These are phyloP conservation scores for Pantherophis vulpinus DNA, from an alignment of 2,797 vertebrate species.

Conservation along the genomic window DNA sequence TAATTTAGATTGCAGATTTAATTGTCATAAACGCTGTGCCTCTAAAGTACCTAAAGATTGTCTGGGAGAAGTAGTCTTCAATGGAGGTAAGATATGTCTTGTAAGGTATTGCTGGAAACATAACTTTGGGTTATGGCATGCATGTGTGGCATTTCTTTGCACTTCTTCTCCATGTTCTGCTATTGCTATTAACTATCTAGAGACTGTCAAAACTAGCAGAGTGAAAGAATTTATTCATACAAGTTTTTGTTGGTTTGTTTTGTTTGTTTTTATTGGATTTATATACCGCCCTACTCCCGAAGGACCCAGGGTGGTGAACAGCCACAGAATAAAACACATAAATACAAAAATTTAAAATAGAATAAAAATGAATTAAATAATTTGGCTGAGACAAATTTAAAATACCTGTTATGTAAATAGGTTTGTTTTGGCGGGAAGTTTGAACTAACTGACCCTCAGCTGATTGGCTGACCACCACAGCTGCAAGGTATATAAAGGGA, in stretches of 20 bases:
- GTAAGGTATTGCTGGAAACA: neutral
- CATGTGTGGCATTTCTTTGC: neutral
- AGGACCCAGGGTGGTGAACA: no score
- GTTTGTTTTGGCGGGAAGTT: no score
- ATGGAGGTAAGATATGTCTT: constrained; percentile 81
- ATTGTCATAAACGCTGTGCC: constrained; percentile 96
- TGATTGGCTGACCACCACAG: no score
- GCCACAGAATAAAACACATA: no score
- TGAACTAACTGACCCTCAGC: no score
- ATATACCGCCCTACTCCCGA: no score
- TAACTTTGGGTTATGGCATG: neutral
- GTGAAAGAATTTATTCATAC: neutral
- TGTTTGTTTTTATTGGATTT: no score
- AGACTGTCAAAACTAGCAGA: neutral
- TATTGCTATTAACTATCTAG: neutral
- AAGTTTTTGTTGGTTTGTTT: neutral
- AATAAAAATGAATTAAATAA: no score
- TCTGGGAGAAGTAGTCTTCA: constrained; percentile 93
- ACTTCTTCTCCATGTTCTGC: neutral
- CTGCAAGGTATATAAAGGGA: no score
- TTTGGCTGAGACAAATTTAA: no score
- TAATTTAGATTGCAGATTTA: constrained; percentile 91
- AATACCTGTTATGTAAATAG: no score
- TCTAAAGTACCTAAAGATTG: constrained; percentile 97
- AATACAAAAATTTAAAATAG: no score